Evolutionary conservation across 2,113 vertebrate genomes (phyloP).

Genomic region (Aegithalos caudatus): DNA sequence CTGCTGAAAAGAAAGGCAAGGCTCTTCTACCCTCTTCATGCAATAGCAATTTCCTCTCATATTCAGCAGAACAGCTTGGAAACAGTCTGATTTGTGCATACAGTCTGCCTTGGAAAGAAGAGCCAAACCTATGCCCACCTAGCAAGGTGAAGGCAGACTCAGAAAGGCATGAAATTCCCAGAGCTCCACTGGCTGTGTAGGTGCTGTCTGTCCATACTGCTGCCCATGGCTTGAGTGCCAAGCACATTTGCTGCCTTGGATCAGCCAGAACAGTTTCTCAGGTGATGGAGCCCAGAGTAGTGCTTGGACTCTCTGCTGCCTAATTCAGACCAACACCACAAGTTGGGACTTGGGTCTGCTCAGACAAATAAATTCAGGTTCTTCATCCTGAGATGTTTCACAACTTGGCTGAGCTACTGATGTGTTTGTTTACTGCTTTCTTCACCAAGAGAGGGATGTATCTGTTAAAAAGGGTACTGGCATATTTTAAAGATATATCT

Average conservation of each 20-base stretch:
- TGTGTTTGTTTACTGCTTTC: background rate
- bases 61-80: background rate
- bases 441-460: background rate
- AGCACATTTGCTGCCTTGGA: background rate
- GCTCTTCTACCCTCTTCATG: background rate
- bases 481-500: background rate
- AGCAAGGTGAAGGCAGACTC: background rate
- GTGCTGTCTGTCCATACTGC: background rate
- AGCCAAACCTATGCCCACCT: background rate
- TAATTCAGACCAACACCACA: background rate
- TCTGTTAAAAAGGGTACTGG: background rate
- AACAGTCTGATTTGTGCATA: background rate
- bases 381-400: background rate
- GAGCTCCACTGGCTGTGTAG: background rate
- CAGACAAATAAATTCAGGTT: background rate
- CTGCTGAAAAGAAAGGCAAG: background rate
- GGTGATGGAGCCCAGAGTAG: background rate
- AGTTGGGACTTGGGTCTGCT: background rate
- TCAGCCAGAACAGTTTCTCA: background rate
- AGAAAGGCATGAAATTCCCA: background rate
- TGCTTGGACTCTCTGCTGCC: background rate
- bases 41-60: background rate
- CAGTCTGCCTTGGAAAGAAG: background rate
- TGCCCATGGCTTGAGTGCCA: rapidly evolving
- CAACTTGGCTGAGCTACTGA: background rate